phyloP scores from a whole-genome alignment of 2,113 vertebrate species.

The Neolamprologus tretocephalus region DNA sequence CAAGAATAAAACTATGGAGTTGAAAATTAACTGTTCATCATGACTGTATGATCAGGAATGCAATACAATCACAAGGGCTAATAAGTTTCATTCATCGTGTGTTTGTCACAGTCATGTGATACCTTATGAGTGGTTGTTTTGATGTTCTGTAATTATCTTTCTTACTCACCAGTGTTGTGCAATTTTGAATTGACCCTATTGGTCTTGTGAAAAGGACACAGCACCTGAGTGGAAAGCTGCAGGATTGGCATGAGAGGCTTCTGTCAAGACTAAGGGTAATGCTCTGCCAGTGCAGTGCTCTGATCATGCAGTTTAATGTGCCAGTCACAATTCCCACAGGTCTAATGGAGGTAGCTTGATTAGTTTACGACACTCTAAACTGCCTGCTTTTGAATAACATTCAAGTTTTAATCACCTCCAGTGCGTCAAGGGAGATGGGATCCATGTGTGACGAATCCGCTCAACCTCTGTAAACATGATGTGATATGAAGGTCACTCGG shows the following conservation, averaged over 20 bases:
- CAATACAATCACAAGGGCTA: neutral
- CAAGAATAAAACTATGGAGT: neutral
- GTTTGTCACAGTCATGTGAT: neutral
- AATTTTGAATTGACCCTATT: neutral
- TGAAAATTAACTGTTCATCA: neutral
- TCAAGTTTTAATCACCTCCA: neutral
- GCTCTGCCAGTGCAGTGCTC: neutral
- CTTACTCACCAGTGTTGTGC: neutral
- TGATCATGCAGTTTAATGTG: too few species aligned
- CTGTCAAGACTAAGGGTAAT: neutral
- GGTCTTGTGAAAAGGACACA: neutral
- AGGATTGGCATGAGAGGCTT: neutral
- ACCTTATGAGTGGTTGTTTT: neutral
- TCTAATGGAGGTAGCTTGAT: neutral
- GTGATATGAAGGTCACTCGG: neutral
- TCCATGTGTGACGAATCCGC: neutral
- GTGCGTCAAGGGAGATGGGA: neutral
- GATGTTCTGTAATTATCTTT: conserved; percentile 4
- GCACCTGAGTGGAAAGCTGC: neutral
- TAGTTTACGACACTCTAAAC: neutral
- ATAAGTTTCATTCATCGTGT: conserved; percentile 11
- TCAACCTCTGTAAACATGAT: neutral
- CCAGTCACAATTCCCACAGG: neutral
- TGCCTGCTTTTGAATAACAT: neutral
- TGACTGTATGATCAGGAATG: neutral